Percentiles rank a stretch among this genome's conserved stretches.
These are phyloP conservation scores for Agrotis ipsilon DNA, from an alignment of 2,888 invertebrate species.

Conservation along the genomic window DNA sequence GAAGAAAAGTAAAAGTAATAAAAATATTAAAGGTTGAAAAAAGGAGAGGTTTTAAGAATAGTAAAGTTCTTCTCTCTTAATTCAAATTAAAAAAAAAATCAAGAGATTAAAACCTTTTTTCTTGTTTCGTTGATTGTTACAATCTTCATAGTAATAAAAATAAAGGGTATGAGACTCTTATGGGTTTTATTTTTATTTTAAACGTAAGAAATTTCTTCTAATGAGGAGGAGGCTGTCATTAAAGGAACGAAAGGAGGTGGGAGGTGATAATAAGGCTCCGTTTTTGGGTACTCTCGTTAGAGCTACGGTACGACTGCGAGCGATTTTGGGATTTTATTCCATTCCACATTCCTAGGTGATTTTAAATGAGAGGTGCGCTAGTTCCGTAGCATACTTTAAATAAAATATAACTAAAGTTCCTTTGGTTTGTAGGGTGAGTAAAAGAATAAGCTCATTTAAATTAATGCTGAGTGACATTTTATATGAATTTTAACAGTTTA, in stretches of 20 bases:
- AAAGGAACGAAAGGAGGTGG: constrained; percentile 72
- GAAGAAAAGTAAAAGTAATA: background rate
- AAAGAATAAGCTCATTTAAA: background rate
- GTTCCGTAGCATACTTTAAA: background rate
- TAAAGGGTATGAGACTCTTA: constrained; percentile 38
- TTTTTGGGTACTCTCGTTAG: constrained; percentile 67
- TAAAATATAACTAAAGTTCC: background rate
- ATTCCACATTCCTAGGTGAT: background rate
- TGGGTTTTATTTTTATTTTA: constrained; percentile 61
- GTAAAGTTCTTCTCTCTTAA: background rate
- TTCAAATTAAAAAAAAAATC: background rate
- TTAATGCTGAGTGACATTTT: background rate
- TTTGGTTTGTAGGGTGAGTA: background rate
- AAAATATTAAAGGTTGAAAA: no score
- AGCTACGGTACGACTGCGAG: constrained; percentile 44
- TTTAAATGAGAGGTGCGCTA: background rate
- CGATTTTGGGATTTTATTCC: constrained; percentile 32
- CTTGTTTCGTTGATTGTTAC: constrained; percentile 16
- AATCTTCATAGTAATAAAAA: constrained; percentile 36
- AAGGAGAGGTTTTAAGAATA: no score
- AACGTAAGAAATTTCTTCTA: constrained; percentile 66
- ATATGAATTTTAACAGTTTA: background rate
- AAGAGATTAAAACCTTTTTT: background rate
- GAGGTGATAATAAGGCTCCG: constrained; percentile 81
- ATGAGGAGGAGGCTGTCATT: constrained; percentile 76